phyloP scores from a whole-genome alignment of 2,888 invertebrate species.

The Lamproptera curius region DNA sequence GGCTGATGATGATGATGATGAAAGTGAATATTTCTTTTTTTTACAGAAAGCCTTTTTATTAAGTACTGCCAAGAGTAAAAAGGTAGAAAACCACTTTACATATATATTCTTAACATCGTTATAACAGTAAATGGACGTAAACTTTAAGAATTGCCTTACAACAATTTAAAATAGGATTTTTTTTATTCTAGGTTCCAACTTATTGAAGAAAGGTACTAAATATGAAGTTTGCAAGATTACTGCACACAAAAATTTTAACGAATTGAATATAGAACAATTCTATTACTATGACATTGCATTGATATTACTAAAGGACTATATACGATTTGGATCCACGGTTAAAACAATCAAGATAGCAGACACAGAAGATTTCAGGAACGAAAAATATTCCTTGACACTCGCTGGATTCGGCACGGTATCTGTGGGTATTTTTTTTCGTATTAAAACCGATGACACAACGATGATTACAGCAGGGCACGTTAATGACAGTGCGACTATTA shows the following conservation, averaged over 20 bases:
- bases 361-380: conserved; percentile 15
- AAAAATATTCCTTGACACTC: conserved; percentile 16
- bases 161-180: too few relatives aligned
- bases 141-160: too few relatives aligned
- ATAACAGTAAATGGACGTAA: too few relatives aligned
- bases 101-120: too few relatives aligned
- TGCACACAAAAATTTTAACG: conserved; percentile 5
- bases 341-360: conserved; percentile 17
- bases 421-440: too few relatives aligned
- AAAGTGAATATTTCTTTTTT: too few relatives aligned
- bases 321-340: conserved; percentile 17
- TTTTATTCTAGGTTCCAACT: conserved; percentile 11
- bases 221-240: conserved; percentile 12
- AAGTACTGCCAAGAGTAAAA: too few relatives aligned
- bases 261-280: not conserved
- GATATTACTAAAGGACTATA: conserved; percentile 12
- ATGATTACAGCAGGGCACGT: too few relatives aligned
- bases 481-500: not conserved
- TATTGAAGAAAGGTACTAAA: conserved; percentile 3
- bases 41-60: too few relatives aligned
- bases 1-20: too few relatives aligned
- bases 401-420: conserved; percentile 19
- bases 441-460: too few relatives aligned
- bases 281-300: conserved; percentile 21
- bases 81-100: too few relatives aligned